Conservation (phyloP, 2,888 invertebrate species). For the Sminthurides aquaticus region DNA sequence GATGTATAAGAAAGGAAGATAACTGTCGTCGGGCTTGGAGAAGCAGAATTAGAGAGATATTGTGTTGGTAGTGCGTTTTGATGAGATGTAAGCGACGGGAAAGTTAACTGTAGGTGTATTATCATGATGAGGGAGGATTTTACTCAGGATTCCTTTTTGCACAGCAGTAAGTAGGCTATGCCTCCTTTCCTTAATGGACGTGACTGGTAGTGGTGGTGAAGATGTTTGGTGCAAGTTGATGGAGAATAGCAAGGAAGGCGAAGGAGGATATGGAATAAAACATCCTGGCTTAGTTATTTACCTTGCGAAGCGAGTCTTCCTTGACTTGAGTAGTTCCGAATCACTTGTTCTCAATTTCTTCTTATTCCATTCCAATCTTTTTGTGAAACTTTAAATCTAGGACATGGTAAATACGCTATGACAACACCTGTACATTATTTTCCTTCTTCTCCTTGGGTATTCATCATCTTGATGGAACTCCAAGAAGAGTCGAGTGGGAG, state of each 20-base stretch:
- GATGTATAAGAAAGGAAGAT: too few relatives aligned
- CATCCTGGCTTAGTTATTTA: too few relatives aligned
- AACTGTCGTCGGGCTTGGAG: too few relatives aligned
- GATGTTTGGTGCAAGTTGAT: background rate
- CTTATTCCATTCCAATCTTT: background rate
- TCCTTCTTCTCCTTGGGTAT: too few relatives aligned
- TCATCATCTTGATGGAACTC: too few relatives aligned
- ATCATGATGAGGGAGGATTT: background rate
- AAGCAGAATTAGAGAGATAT: too few relatives aligned
- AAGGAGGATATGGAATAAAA: too few relatives aligned
- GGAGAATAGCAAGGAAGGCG: background rate
- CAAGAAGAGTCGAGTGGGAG: too few relatives aligned
- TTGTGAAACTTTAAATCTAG: too few relatives aligned
- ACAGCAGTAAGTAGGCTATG: background rate
- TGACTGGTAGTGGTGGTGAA: background rate
- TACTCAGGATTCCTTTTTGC: background rate
- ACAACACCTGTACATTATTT: background rate
- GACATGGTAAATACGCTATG: background rate
- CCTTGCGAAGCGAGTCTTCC: too few relatives aligned
- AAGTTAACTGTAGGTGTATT: background rate
- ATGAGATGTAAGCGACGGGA: too few relatives aligned
- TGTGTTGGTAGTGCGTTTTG: too few relatives aligned
- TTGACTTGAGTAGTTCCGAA: background rate
- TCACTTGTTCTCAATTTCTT: background rate
- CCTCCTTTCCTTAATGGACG: background rate